Evolutionary conservation across 2,113 vertebrate genomes (phyloP), one percentile per base, ranked within the genome.

Genomic region (Thomomys bottae): DNA sequence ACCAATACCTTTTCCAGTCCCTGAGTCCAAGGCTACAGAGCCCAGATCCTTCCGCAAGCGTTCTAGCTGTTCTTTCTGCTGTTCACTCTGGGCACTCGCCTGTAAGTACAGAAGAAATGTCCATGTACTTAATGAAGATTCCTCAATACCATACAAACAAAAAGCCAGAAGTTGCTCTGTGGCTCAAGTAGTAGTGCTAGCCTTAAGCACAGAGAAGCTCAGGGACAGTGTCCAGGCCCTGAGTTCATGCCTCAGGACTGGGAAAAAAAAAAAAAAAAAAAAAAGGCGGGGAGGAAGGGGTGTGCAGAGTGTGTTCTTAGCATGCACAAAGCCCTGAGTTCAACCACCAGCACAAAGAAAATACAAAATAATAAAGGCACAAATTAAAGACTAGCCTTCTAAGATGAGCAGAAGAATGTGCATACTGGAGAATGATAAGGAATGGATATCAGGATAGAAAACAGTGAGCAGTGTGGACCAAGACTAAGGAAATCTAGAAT

Each of bases 31-130:
- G 72, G 97, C 79, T 15, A 99, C 96, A 0, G 98, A 97, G 45
- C 98, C 99, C 98, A 99, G 98, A 93, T 99, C 99, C 83, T 98
- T 98, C 94, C 95, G 97, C 38, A 99, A 97, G 9, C 97, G 98
- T 36, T 99, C 98, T 96, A 99, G 96, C 92, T 99, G 99, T 71
- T 99, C 98, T 91, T 97, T 98, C 97, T 98, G 99, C 89, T 98
- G 98, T 81, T 95, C 97, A 82, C 87, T 98, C 96, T 99, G 98
- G 82, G 98, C 98, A 11, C 97, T 97, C 5, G 96, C 97, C 99
- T 99, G 96, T 20, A 73, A 54, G 49, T 10, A 36, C 5, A 85
- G 93, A 40, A 91, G 81, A 87, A 70, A 92, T 23, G 80, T 26
- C 45, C 88, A 64, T 66, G 57, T 0, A 34, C 49, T 67, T 88